A percentile compares a stretch with the other conserved stretches of the same genome.
These are phyloP conservation scores for Athene noctua DNA, from an alignment of 2,113 vertebrate genomes.

Conservation along the genomic window DNA sequence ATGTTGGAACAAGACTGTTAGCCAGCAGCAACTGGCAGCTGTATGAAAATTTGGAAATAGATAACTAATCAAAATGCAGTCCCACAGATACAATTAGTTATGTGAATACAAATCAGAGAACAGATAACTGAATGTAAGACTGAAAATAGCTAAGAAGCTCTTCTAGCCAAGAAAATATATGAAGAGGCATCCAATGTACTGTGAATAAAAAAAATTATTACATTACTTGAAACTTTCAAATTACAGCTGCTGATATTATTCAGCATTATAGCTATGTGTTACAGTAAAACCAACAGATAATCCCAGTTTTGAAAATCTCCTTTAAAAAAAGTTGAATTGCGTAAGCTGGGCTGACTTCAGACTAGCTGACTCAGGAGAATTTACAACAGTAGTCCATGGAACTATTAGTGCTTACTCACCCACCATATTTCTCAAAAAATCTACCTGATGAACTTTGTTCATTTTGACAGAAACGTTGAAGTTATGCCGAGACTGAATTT, in stretches of 20 bases:
- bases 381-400: background rate
- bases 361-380: background rate
- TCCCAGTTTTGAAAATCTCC: background rate
- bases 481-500: background rate
- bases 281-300: background rate
- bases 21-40: background rate
- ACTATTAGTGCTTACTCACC: background rate
- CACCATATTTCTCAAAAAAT: background rate
- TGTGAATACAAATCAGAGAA: background rate
- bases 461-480: background rate
- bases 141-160: background rate
- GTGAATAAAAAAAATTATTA: background rate
- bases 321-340: background rate
- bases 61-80: background rate
- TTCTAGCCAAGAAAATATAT: background rate
- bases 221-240: background rate
- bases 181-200: background rate
- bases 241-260: background rate
- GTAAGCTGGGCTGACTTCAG: background rate
- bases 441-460: background rate
- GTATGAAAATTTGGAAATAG: background rate
- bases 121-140: background rate
- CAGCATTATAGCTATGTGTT: background rate
- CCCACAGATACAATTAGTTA: background rate
- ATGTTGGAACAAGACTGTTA: background rate